These are phyloP conservation scores for Petrocephalus sullivani DNA, from an alignment of 2,797 vertebrate genomes.

Conservation along the genomic window DNA sequence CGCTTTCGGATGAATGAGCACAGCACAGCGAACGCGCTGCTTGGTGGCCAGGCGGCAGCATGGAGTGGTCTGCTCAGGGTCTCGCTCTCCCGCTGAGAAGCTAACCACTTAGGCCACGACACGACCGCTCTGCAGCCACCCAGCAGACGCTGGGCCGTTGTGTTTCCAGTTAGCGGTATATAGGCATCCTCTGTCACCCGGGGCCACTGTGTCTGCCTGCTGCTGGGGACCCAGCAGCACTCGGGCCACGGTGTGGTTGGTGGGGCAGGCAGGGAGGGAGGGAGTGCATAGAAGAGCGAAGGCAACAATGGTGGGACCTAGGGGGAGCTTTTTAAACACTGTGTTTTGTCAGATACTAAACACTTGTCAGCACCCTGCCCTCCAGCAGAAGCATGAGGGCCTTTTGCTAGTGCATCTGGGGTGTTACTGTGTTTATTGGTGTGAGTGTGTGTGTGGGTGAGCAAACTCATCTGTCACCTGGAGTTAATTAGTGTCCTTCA, in stretches of 20 bases:
- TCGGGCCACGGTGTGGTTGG: not conserved
- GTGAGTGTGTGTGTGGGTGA: slow-evolving; percentile 10
- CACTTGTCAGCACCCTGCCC: not conserved
- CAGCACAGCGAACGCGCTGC: not conserved
- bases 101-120: not conserved
- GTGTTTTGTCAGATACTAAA: slow-evolving; percentile 10
- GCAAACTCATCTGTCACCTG: not conserved
- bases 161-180: not conserved
- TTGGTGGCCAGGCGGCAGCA: not conserved
- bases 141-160: not conserved
- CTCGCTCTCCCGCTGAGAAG: not conserved
- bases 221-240: not conserved
- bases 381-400: not conserved
- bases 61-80: not conserved
- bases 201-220: not conserved
- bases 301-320: not conserved
- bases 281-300: not conserved
- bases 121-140: not conserved
- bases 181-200: not conserved
- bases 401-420: not conserved
- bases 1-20: not conserved
- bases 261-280: not conserved
- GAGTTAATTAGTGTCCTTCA: not conserved
- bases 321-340: not conserved
- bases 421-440: not conserved